These are phyloP conservation scores for Saccopteryx leptura DNA, from an alignment of 2,113 vertebrate genomes.

Conservation along the genomic window DNA sequence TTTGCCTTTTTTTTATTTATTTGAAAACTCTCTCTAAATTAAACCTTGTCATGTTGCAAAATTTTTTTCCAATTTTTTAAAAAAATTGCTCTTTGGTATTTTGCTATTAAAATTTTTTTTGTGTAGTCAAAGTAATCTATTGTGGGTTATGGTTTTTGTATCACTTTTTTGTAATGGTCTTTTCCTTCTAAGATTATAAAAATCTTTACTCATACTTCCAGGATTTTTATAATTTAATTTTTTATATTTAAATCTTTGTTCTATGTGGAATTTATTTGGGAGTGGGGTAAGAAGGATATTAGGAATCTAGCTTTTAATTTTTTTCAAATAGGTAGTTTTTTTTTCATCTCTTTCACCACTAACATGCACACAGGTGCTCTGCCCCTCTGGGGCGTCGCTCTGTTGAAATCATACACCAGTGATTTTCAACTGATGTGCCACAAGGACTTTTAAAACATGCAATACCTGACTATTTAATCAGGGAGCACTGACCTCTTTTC, in stretches of 20 bases:
- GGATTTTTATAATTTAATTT: conserved; percentile 52
- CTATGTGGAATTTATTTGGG: conserved; percentile 2
- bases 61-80: not conserved
- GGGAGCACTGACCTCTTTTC: not conserved
- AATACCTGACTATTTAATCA: not conserved
- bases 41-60: not conserved
- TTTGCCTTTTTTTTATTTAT: conserved; percentile 52
- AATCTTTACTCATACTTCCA: conserved; percentile 15
- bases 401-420: not conserved
- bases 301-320: not conserved
- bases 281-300: not conserved
- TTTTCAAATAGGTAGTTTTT: conserved; percentile 38
- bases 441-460: not conserved
- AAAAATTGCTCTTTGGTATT: not conserved
- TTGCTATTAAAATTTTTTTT: conserved; percentile 55
- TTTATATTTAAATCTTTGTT: conserved; percentile 21
- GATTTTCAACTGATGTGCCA: not conserved
- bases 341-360: not conserved
- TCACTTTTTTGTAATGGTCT: conserved; percentile 4
- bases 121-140: conserved; percentile 21
- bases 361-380: too few relatives aligned
- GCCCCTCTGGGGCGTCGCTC: too few relatives aligned
- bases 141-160: conserved; percentile 39
- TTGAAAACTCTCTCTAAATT: conserved; percentile 44
- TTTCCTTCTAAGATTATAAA: conserved; percentile 46